Evolutionary conservation across 2,888 invertebrate species (phyloP).

Genomic region (Lucinisca nassula): DNA sequence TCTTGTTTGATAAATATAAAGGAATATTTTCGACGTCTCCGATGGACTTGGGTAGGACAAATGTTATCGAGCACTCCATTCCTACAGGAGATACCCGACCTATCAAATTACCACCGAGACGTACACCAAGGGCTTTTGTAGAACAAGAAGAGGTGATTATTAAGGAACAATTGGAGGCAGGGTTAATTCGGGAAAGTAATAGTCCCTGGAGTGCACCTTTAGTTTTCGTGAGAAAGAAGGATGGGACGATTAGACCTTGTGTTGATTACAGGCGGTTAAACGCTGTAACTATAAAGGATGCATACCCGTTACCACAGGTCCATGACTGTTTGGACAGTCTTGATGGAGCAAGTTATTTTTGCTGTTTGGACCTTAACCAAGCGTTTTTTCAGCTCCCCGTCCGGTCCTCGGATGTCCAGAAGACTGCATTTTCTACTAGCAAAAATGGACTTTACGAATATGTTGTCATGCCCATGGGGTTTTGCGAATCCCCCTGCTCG

Average conservation of each 20-base stretch:
- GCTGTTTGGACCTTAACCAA: background rate
- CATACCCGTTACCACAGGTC: slow-evolving; percentile 23
- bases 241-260: background rate
- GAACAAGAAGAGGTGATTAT: slow-evolving; percentile 33
- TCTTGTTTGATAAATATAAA: slow-evolving; percentile 16
- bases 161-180: slow-evolving; percentile 27
- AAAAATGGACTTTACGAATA: slow-evolving; percentile 63
- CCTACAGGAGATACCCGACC: slow-evolving; percentile 9
- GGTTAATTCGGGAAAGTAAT: slow-evolving; percentile 21
- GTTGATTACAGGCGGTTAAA: slow-evolving; percentile 20
- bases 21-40: slow-evolving; percentile 16
- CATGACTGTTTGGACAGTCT: slow-evolving; percentile 32
- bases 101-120: slow-evolving; percentile 39
- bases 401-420: background rate
- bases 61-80: slow-evolving; percentile 35
- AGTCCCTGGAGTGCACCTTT: slow-evolving; percentile 32
- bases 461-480: slow-evolving; percentile 66
- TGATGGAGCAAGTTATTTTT: slow-evolving; percentile 23
- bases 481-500: slow-evolving; percentile 65
- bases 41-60: slow-evolving; percentile 25
- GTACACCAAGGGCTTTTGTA: slow-evolving; percentile 21
- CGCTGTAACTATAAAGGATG: slow-evolving; percentile 16
- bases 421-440: slow-evolving; percentile 30
- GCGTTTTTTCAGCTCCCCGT: slow-evolving; percentile 27
- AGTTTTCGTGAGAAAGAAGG: slow-evolving; percentile 19